Percentiles rank a stretch among this genome's conserved stretches.
These are phyloP conservation scores for Acanthacorydalis orientalis DNA, from an alignment of 2,888 invertebrate species.

Conservation along the genomic window DNA sequence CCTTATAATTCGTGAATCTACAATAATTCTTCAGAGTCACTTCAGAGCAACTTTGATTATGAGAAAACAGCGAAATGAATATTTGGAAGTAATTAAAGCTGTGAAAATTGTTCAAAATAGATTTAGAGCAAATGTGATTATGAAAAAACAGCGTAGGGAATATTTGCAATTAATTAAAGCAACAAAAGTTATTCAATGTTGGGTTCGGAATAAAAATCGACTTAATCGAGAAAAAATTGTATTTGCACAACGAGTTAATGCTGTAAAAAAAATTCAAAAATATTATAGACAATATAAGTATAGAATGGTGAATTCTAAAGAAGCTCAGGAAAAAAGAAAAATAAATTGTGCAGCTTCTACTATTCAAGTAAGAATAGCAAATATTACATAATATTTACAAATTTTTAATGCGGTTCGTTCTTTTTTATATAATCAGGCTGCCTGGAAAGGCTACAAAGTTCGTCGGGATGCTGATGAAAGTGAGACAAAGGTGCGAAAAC, in stretches of 20 bases:
- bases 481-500: slow-evolving; percentile 16
- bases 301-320: slow-evolving; percentile 22
- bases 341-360: slow-evolving; percentile 30
- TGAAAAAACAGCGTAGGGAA: slow-evolving; percentile 15
- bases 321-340: slow-evolving; percentile 15
- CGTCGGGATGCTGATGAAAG: slow-evolving; percentile 16
- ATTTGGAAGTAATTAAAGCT: slow-evolving; percentile 21
- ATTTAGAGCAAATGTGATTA: slow-evolving; percentile 19
- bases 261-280: slow-evolving; percentile 22
- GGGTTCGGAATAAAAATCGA: slow-evolving; percentile 9
- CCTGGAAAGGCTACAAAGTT: slow-evolving; percentile 25
- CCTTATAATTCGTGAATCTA: slow-evolving; percentile 12
- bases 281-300: slow-evolving; percentile 22
- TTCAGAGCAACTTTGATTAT: slow-evolving; percentile 26
- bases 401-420: too few species aligned
- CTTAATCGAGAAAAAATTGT: slow-evolving; percentile 15
- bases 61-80: slow-evolving; percentile 23
- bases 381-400: slow-evolving; percentile 4
- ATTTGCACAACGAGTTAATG: slow-evolving; percentile 15
- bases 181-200: slow-evolving; percentile 8
- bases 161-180: slow-evolving; percentile 16
- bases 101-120: slow-evolving; percentile 26
- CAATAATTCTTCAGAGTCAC: slow-evolving; percentile 17
- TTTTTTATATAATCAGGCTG: slow-evolving; percentile 13
- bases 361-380: slow-evolving; percentile 36